A percentile compares a stretch with the other conserved stretches of the same genome.
Conservation (phyloP, 2,888 invertebrate genomes). For the Clanis bilineata region DNA sequence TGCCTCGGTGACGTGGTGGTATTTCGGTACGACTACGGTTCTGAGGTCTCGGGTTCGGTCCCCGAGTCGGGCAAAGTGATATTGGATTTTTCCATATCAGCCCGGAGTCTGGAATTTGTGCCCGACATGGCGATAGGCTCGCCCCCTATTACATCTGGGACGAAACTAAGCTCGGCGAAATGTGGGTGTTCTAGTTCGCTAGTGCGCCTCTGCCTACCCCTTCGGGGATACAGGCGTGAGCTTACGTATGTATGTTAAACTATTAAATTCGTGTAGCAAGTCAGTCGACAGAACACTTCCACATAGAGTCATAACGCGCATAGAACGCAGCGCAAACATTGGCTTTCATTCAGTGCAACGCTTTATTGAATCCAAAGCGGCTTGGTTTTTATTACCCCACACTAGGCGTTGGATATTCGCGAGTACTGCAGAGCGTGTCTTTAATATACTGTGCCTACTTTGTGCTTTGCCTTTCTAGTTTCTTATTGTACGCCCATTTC, state of each 20-base stretch:
- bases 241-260: not conserved
- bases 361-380: slow-evolving; percentile 8
- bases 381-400: slow-evolving; percentile 4
- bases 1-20: no score
- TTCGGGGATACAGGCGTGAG: not conserved
- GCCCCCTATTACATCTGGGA: no score
- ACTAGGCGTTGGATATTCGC: not conserved
- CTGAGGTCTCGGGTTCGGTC: no score
- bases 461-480: not conserved
- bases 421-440: not conserved
- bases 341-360: slow-evolving; percentile 1
- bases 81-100: no score
- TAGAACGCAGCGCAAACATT: not conserved
- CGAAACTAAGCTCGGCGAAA: no score
- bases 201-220: no score
- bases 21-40: no score
- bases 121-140: no score
- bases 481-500: not conserved
- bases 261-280: not conserved
- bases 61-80: no score
- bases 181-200: no score
- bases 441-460: not conserved
- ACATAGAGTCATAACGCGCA: not conserved
- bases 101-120: no score
- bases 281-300: not conserved